Conservation (phyloP, 2,888 invertebrate genomes). For the Copidosoma aretas region DNA sequence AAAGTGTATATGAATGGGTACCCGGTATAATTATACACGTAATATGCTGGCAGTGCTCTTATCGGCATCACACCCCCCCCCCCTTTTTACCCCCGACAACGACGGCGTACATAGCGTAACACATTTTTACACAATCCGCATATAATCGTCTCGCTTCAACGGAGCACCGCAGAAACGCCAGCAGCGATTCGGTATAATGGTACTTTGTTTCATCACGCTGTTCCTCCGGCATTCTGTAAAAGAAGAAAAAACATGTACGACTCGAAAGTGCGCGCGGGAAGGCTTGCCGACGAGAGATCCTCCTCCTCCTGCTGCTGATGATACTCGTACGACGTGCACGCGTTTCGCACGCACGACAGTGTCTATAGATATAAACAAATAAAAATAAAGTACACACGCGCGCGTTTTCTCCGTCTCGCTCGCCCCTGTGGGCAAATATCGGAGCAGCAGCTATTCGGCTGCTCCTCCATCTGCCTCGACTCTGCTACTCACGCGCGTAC, state of each 20-base stretch:
- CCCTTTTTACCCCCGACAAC: neutral
- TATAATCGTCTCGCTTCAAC: neutral
- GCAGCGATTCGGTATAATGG: too few relatives aligned
- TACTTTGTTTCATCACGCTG: too few relatives aligned
- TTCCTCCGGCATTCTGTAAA: neutral
- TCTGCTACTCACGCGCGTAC: conserved; percentile 16
- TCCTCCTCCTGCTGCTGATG: conserved; percentile 35
- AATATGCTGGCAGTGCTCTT: neutral
- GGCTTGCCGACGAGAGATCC: neutral
- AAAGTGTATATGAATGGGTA: too few relatives aligned
- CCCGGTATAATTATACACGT: neutral
- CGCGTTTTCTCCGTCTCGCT: conserved; percentile 17
- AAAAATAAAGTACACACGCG: too few relatives aligned
- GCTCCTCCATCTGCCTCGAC: conserved; percentile 29
- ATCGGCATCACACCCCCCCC: neutral
- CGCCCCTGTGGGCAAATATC: too few relatives aligned
- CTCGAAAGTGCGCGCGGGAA: neutral
- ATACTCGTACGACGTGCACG: neutral
- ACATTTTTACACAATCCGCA: too few relatives aligned
- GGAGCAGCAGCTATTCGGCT: neutral
- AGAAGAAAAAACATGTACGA: neutral
- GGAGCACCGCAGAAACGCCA: neutral
- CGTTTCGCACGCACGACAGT: too few relatives aligned
- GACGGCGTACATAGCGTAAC: too few relatives aligned
- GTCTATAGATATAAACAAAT: too few relatives aligned